Evolutionary conservation across 1,140 invertebrate genomes (phyloP).

Genomic region (Aleiodes sp.): DNA sequence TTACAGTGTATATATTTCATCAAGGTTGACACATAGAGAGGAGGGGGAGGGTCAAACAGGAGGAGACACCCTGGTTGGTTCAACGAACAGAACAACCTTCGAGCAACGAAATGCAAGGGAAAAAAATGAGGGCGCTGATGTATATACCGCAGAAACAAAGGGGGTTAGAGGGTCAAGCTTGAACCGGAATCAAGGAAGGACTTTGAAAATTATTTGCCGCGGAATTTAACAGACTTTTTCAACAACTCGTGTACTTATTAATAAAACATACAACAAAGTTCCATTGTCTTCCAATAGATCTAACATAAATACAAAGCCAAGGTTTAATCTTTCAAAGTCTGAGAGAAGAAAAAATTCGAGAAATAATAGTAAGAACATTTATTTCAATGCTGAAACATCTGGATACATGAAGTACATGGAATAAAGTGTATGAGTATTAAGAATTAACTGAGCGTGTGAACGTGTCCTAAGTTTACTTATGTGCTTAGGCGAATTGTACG

Average conservation of each 20-base stretch:
- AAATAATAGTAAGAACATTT: too few relatives aligned
- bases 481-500: slow-evolving; percentile 35
- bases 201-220: background rate
- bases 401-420: background rate
- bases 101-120: too few relatives aligned
- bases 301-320: background rate
- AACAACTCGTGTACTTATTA: too few relatives aligned
- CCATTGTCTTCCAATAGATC: background rate
- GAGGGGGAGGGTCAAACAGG: background rate
- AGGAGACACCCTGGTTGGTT: slow-evolving; percentile 3
- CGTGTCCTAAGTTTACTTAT: slow-evolving; percentile 44
- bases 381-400: background rate
- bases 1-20: background rate
- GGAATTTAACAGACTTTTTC: background rate
- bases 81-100: slow-evolving; percentile 28
- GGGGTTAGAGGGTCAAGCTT: slow-evolving; percentile 27
- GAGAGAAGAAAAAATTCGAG: background rate
- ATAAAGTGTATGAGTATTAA: background rate
- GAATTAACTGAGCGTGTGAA: slow-evolving; percentile 42
- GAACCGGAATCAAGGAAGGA: background rate
- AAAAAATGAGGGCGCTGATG: slow-evolving; percentile 24
- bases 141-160: slow-evolving; percentile 18
- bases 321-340: background rate
- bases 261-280: background rate
- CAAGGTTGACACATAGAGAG: background rate